Conservation (phyloP, 2,888 invertebrate species). For the Cheiracanthium punctorium region DNA sequence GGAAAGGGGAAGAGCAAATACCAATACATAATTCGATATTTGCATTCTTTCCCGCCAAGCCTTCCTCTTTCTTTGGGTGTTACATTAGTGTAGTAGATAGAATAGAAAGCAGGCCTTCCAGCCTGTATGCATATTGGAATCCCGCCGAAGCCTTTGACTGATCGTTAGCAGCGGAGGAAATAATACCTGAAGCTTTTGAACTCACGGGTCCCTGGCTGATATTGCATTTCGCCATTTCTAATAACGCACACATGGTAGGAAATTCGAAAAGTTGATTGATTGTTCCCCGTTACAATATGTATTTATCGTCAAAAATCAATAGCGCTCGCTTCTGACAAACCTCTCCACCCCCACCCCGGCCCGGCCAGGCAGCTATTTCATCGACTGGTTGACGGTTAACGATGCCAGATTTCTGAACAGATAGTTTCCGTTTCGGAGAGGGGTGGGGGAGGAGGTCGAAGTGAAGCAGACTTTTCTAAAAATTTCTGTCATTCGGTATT, state of each 20-base stretch:
- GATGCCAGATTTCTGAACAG: conserved; percentile 68
- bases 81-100: conserved; percentile 66
- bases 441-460: conserved; percentile 30
- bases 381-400: conserved; percentile 65
- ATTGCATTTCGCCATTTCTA: conserved; percentile 70
- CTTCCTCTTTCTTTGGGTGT: conserved; percentile 56
- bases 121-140: conserved; percentile 69
- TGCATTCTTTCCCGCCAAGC: conserved; percentile 63
- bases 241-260: conserved; percentile 67
- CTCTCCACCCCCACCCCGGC: conserved; percentile 2
- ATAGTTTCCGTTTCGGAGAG: conserved; percentile 56
- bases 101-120: conserved; percentile 53
- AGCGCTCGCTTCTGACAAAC: conserved; percentile 57
- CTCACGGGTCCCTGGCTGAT: conserved; percentile 60
- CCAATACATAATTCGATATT: conserved; percentile 70
- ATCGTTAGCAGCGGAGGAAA: conserved; percentile 60
- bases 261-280: conserved; percentile 70
- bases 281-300: conserved; percentile 69
- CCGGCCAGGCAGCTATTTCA: conserved; percentile 49
- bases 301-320: conserved; percentile 70
- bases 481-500: conserved; percentile 67
- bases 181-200: conserved; percentile 68
- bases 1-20: conserved; percentile 62
- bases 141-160: conserved; percentile 48
- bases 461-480: conserved; percentile 55